Evolutionary conservation across 2,888 invertebrate species (phyloP).

Genomic region (Macrophya annulata): DNA sequence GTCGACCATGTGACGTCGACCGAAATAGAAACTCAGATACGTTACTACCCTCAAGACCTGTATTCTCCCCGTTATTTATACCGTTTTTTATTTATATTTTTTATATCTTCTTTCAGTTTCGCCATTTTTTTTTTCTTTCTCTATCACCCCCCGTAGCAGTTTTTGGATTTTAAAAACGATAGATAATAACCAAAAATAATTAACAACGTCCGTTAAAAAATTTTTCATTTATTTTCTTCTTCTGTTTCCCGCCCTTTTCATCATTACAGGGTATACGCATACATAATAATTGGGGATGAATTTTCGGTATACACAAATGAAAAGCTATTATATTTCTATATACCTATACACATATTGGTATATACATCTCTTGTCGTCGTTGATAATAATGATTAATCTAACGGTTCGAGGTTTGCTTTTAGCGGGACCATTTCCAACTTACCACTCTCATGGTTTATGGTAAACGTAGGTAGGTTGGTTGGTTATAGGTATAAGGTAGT

Average conservation of each 20-base stretch:
- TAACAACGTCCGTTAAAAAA: background rate
- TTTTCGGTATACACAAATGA: background rate
- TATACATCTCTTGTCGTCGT: background rate
- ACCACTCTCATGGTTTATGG: constrained; percentile 49
- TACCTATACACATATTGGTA: background rate
- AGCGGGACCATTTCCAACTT: constrained; percentile 36
- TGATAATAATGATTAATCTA: constrained; percentile 19
- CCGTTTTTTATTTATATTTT: too few relatives aligned
- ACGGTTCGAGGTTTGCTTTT: constrained; percentile 16
- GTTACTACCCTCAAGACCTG: constrained; percentile 1
- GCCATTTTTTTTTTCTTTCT: background rate
- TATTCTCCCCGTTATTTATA: constrained; percentile 35
- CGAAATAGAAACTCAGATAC: constrained; percentile 38
- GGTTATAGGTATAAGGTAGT: background rate
- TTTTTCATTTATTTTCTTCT: background rate
- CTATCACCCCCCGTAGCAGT: background rate
- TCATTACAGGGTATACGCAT: background rate
- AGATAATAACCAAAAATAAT: background rate
- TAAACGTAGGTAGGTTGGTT: constrained; percentile 20
- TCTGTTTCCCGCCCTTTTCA: background rate
- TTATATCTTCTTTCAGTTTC: too few relatives aligned
- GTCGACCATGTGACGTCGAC: constrained; percentile 31
- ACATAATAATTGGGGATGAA: background rate
- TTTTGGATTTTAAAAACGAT: background rate
- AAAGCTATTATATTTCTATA: background rate